Evolutionary conservation across 2,113 vertebrate species (phyloP), one percentile per base, ranked within the genome.

Genomic region (Stigmatopora argus): DNA sequence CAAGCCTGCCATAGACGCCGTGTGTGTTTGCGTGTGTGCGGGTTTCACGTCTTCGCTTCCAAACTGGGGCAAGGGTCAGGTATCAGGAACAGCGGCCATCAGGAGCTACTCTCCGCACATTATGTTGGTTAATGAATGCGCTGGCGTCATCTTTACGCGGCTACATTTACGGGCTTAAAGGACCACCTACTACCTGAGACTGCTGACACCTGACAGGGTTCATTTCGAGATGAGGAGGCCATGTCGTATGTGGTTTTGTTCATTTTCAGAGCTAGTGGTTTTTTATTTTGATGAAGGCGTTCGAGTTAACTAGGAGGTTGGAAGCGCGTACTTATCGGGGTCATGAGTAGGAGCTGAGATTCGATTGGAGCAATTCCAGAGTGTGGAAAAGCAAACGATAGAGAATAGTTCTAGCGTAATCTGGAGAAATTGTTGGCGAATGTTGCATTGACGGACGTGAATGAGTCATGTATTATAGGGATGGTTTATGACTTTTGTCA

Each of bases 51-150:
- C 71, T 86, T 67, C 41, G 79, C 69, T 88, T 85, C 23, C 23
- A 15, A 17, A 75, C 75, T 49, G 53, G 74, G 72, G 64, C 83
- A 87, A 72, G 78, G 86, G 86, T 87, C 85, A 86, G 70, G 84
- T 84, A 85, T 87, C 82, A 82, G 80, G 53, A 64, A 75, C 67
- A 77, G 69, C 18, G 65, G 75, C 80, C 79, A 86, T 85, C 80
- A 83, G 83, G 67, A 75, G 80, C 77, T 72, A 71, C 80, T 84
- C 78, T 82, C 72, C 75, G 81, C 69, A 67, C 75, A 82, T 85
- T 81, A 83, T 78, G 63, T 66, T 62, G 73, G 63, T 71, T 84
- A 79, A 85, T 79, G 72, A 79, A 84, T 78, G 61, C 56, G 71
- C 69, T 61, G 77, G 73, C 67, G 58, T 70, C 63, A 66, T 69